A percentile compares a stretch with the other conserved stretches of the same genome.
These are phyloP conservation scores for Tanypteryx hageni DNA, from an alignment of 2,888 invertebrate species.

Conservation along the genomic window DNA sequence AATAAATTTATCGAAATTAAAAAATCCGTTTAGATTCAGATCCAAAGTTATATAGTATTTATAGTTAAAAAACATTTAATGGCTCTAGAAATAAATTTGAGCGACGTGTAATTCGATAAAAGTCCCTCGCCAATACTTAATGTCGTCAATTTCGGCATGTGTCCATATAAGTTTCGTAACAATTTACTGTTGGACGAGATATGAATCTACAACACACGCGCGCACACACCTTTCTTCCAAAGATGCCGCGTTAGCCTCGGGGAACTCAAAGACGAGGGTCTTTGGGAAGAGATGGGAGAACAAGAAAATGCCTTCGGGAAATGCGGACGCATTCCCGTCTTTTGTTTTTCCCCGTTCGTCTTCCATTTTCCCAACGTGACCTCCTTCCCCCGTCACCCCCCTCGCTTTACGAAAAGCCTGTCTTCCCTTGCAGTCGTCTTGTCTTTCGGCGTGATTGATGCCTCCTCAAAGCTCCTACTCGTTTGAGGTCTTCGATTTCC, in stretches of 20 bases:
- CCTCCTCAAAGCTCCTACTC: conserved; percentile 45
- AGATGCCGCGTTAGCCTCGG: background rate
- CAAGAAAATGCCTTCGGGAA: background rate
- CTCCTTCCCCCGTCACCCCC: background rate
- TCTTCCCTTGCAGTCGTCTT: conserved; percentile 24
- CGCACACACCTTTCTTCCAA: background rate
- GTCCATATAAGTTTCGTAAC: background rate
- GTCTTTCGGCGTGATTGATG: conserved; percentile 57
- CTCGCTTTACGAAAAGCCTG: background rate
- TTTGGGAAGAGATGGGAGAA: background rate
- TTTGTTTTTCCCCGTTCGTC: background rate
- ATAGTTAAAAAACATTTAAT: too few species aligned
- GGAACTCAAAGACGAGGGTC: background rate
- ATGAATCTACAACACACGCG: background rate
- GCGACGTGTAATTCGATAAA: too few species aligned
- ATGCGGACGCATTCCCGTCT: background rate
- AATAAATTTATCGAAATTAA: too few species aligned
- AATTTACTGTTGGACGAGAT: background rate
- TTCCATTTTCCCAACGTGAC: background rate
- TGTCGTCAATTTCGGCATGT: background rate
- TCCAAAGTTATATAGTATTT: too few species aligned
- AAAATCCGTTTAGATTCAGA: too few species aligned
- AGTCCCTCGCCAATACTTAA: too few species aligned
- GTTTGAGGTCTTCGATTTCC: conserved; percentile 56
- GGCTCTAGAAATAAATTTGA: too few species aligned